These are phyloP conservation scores for Delia radicum DNA, from an alignment of 1,140 invertebrate genomes.

Conservation along the genomic window DNA sequence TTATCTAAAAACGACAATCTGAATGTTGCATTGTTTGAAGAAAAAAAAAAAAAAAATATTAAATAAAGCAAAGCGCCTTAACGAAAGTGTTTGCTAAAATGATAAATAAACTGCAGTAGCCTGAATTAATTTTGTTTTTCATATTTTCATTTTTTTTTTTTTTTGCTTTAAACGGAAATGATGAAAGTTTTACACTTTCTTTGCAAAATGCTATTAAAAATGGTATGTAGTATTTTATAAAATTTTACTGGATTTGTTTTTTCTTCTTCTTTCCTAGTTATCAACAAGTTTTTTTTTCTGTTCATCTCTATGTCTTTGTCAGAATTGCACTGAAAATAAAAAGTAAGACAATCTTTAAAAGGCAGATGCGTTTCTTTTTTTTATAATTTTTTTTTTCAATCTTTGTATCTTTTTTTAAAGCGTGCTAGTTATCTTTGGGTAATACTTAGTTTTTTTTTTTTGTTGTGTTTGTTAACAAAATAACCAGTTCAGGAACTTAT, in stretches of 20 bases:
- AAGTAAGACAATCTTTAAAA: background rate
- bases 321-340: background rate
- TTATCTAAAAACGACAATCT: background rate
- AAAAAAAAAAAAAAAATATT: too few species aligned
- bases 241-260: too few species aligned
- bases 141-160: too few species aligned
- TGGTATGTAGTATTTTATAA: background rate
- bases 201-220: background rate
- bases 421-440: background rate
- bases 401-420: background rate
- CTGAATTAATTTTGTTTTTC: too few species aligned
- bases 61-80: background rate
- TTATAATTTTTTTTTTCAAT: too few species aligned
- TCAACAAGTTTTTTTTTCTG: background rate
- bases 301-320: background rate
- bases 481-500: background rate
- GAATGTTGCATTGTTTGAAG: too few species aligned
- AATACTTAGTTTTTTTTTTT: background rate
- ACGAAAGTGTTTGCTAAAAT: background rate
- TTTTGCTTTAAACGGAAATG: background rate
- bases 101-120: background rate
- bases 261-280: too few species aligned
- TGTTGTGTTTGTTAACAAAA: background rate
- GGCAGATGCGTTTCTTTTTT: background rate
- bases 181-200: constrained; percentile 4